A percentile compares a stretch with the other conserved stretches of the same genome.
phyloP scores from a whole-genome alignment of 2,888 invertebrate species.

The Microctonus aethiopoides region DNA sequence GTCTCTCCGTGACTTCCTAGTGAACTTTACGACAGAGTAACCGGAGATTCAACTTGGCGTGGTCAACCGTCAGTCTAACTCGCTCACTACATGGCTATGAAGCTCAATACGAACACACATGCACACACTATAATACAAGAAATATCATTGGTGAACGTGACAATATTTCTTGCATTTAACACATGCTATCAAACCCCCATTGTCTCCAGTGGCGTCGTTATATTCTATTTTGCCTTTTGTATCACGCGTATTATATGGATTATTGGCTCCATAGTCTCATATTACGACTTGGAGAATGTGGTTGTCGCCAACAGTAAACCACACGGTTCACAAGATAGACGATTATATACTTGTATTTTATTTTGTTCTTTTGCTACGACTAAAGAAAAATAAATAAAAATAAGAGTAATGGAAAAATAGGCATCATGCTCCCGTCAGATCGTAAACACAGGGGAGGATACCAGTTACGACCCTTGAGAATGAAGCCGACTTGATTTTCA shows the following conservation, averaged over 20 bases:
- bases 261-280: slow-evolving; percentile 42
- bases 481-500: slow-evolving; percentile 36
- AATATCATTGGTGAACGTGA: slow-evolving; percentile 23
- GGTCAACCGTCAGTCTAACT: slow-evolving; percentile 19
- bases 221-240: slow-evolving; percentile 32
- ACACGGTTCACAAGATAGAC: slow-evolving; percentile 4
- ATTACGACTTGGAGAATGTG: slow-evolving; percentile 29
- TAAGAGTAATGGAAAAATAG: slow-evolving; percentile 10
- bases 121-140: neutral
- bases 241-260: slow-evolving; percentile 46
- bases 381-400: slow-evolving; percentile 1
- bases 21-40: slow-evolving; percentile 41
- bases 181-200: slow-evolving; percentile 43
- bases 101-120: neutral
- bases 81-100: slow-evolving; percentile 18
- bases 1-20: slow-evolving; percentile 42
- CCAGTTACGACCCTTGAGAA: slow-evolving; percentile 46
- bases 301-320: slow-evolving; percentile 23
- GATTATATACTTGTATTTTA: neutral
- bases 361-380: neutral
- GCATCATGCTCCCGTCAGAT: slow-evolving; percentile 49
- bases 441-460: slow-evolving; percentile 56
- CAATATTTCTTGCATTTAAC: slow-evolving; percentile 40
- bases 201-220: slow-evolving; percentile 37
- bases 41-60: slow-evolving; percentile 16